A percentile compares a stretch with the other conserved stretches of the same genome.
These are phyloP conservation scores for Leptopilina clavipes DNA, from an alignment of 1,140 invertebrate genomes.

Conservation along the genomic window DNA sequence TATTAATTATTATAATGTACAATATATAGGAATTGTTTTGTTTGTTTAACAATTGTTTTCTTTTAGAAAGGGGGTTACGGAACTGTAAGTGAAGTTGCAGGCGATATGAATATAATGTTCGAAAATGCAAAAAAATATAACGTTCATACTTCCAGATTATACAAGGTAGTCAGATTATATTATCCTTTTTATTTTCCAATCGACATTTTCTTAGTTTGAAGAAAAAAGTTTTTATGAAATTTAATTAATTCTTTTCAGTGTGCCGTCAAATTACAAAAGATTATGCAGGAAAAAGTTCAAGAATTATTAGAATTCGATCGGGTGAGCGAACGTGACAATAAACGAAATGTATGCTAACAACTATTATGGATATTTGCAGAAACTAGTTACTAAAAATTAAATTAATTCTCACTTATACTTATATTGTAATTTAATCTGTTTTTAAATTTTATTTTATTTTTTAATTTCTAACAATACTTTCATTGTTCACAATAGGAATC, in stretches of 20 bases:
- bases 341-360: conserved; percentile 1
- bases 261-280: conserved; percentile 86
- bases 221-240: too few relatives aligned
- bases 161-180: conserved; percentile 78
- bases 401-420: too few relatives aligned
- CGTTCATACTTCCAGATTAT: conserved; percentile 88
- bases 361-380: background rate
- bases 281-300: conserved; percentile 90
- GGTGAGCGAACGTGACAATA: conserved; percentile 70
- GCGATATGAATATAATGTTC: conserved; percentile 98
- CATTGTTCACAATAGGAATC: conserved; percentile 62
- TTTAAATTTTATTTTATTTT: too few relatives aligned
- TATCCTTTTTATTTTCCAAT: conserved; percentile 27
- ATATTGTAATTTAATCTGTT: too few relatives aligned
- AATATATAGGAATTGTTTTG: too few relatives aligned
- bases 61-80: conserved; percentile 86
- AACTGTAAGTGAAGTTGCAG: conserved; percentile 91
- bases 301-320: conserved; percentile 87
- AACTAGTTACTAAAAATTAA: background rate
- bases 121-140: conserved; percentile 98
- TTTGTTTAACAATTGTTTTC: conserved; percentile 41
- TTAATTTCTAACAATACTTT: background rate
- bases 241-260: conserved; percentile 74
- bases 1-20: too few relatives aligned
- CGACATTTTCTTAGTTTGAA: conserved; percentile 45